Base-by-base conservation (phyloP, 2,888 invertebrate genomes). In the Drosophila melanocephala region DNA sequence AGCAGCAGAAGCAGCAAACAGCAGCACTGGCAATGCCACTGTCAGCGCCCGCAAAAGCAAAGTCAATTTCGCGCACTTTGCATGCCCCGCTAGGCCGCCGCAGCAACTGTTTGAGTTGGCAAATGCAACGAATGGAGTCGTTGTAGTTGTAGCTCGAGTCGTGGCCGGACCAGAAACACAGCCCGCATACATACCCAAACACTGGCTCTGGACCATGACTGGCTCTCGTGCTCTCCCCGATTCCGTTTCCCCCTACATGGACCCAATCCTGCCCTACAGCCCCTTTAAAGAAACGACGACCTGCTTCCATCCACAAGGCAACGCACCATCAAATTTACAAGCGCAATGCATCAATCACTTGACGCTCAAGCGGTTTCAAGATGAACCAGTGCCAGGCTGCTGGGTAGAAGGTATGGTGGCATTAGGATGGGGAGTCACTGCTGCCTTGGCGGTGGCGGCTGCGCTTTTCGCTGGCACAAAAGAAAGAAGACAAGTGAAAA, bases 61-160 rank as follows among this genome's bases (percentile, higher is more conserved):
- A 87, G 87, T 90, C 90, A 87, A 87, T 87, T 87, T 87, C 89
- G 90, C 89, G 89, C 87, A 90, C 84, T 87, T 87, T 87, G 89
- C 90, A 90, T 87, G 80, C 80, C 72, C 66, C 83, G 65, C 72
- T 53, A 55, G 37, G 63, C 71, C 59, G 66, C 65, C 60, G 65
- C 74, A 68, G 68, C 42, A 57, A 68, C 70, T 79, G 81, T 79
- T 81, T 79, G 81, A 81, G 81, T 80, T 53, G 68, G 61, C 73
- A 66, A 74, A 57, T 76, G 75, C 75, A 75, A 63, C 72, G 61
- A 71, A 42, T 39, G 71, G 61, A 72, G 72, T 71, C 47, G 53
- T 39, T 26, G 64, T 33, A 47, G 47, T 30, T 26, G 37, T n/a
- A 30, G 37, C 52, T 42, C 55, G 53, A 42, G 66, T 62, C 44